phyloP scores from a whole-genome alignment of 2,113 vertebrate species.

The Paramormyrops kingsleyae region DNA sequence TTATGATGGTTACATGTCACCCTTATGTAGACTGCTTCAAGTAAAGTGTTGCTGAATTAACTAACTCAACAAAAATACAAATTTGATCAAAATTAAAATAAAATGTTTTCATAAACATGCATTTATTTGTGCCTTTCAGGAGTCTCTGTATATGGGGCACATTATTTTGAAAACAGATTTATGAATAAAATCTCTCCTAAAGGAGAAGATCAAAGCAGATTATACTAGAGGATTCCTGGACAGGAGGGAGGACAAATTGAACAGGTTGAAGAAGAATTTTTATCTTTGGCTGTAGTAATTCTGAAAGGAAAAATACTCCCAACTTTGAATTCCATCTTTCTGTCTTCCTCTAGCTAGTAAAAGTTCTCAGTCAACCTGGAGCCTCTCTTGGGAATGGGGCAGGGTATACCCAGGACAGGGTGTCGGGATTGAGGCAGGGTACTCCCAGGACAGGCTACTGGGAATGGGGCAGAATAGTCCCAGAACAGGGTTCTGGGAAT shows the following conservation, averaged over 20 bases:
- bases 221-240: not conserved
- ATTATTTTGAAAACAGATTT: not conserved
- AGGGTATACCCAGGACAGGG: too few species aligned
- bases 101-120: not conserved
- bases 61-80: not conserved
- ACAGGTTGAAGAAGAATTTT: not conserved
- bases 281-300: not conserved
- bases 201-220: not conserved
- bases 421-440: too few species aligned
- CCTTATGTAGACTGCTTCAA: too few species aligned
- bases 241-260: not conserved
- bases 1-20: too few species aligned
- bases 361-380: not conserved
- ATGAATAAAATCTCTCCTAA: not conserved
- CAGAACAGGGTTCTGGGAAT: too few species aligned
- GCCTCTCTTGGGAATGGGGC: too few species aligned
- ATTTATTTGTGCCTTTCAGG: not conserved
- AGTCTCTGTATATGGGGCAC: not conserved
- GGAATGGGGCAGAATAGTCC: too few species aligned
- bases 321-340: not conserved
- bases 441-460: too few species aligned
- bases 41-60: not conserved
- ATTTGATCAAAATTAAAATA: not conserved
- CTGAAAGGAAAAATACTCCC: not conserved
- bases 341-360: not conserved